Conservation (phyloP, 2,888 invertebrate genomes). For the Pardosa pseudoannulata region DNA sequence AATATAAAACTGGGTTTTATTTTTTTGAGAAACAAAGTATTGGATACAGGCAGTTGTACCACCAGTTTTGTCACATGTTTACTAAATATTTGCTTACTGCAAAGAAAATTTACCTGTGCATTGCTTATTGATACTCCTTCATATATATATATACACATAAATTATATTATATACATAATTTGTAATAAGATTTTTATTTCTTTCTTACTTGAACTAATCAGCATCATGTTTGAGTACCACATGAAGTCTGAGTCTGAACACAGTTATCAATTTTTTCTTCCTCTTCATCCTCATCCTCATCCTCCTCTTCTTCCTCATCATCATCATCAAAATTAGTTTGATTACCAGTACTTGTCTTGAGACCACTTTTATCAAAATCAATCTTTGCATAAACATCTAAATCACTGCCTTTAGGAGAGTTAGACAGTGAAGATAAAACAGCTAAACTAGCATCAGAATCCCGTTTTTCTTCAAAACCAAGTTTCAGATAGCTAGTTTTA, state of each 20-base stretch:
- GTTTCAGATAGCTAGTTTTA: constrained; percentile 49
- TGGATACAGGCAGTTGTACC: too few species aligned
- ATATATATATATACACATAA: too few species aligned
- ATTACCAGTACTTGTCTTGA: constrained; percentile 79
- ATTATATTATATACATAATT: too few species aligned
- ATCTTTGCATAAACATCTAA: constrained; percentile 88
- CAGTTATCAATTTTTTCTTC: neutral
- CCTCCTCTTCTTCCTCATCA: neutral
- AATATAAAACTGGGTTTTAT: too few species aligned
- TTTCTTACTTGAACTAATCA: too few species aligned
- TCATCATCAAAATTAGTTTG: constrained; percentile 38
- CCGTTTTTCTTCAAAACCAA: constrained; percentile 34
- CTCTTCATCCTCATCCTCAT: too few species aligned
- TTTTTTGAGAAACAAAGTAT: too few species aligned
- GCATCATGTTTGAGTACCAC: constrained; percentile 47
- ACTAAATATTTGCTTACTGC: too few species aligned
- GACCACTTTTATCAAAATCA: constrained; percentile 95
- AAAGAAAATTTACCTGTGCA: too few species aligned
- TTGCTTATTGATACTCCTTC: too few species aligned
- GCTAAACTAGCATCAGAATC: constrained; percentile 56
- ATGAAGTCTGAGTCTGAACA: constrained; percentile 17
- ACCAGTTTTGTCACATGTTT: too few species aligned
- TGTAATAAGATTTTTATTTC: too few species aligned
- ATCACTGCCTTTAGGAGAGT: constrained; percentile 53
- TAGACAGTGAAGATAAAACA: constrained; percentile 68